A percentile compares a stretch with the other conserved stretches of the same genome.
phyloP scores from a whole-genome alignment of 64 coral and sea anemone species.

The Cladopsammia gracilis region DNA sequence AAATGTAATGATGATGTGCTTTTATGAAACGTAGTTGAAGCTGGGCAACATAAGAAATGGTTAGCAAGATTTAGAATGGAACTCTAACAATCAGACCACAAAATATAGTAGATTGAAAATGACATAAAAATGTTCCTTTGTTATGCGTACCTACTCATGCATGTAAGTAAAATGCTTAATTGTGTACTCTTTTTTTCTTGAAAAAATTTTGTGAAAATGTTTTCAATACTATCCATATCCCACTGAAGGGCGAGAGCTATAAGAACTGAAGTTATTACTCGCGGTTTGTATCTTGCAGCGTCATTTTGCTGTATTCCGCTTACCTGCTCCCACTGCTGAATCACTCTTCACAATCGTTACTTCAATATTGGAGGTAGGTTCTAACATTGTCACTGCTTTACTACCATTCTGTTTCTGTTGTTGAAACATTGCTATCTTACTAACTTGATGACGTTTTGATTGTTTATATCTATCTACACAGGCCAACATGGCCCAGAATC shows the following conservation, averaged over 20 bases:
- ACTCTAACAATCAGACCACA: too few relatives aligned
- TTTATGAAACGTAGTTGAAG: too few relatives aligned
- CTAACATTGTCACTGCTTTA: neutral
- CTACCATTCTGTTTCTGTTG: neutral
- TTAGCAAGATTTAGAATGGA: too few relatives aligned
- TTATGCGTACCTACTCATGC: too few relatives aligned
- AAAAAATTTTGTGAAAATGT: too few relatives aligned
- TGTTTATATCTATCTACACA: conserved; percentile 5
- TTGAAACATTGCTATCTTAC: neutral
- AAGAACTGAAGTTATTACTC: neutral
- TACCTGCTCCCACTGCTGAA: conserved; percentile 68
- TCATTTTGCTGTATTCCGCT: conserved; percentile 90
- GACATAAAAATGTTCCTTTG: too few relatives aligned
- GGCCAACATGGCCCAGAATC: conserved; percentile 99
- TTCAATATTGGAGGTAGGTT: conserved; percentile 89
- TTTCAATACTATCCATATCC: too few relatives aligned
- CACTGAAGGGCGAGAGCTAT: neutral
- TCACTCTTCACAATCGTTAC: conserved; percentile 91
- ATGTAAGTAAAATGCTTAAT: too few relatives aligned
- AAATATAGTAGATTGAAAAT: too few relatives aligned
- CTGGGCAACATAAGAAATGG: too few relatives aligned
- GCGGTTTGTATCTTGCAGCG: conserved; percentile 68
- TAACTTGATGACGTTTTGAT: neutral
- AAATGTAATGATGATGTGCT: too few relatives aligned
- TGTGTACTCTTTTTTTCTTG: too few relatives aligned